These are phyloP conservation scores for Pelodytes ibericus DNA, from an alignment of 2,797 vertebrate species.

Conservation along the genomic window DNA sequence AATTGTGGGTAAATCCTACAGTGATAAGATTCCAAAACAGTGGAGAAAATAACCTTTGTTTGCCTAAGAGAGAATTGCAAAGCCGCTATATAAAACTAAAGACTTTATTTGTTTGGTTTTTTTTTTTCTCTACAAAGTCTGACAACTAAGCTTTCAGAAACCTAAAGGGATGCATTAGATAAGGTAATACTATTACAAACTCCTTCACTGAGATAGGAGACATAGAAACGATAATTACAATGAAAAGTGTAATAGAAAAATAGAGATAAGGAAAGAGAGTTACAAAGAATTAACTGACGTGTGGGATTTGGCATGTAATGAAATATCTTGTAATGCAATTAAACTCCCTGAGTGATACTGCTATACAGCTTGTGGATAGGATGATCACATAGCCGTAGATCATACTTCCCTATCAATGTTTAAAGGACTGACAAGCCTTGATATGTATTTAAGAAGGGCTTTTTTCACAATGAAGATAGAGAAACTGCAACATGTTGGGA, in stretches of 20 bases:
- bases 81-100: slow-evolving; percentile 36
- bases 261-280: slow-evolving; percentile 43
- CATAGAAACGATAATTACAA: slow-evolving; percentile 42
- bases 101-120: slow-evolving; percentile 34
- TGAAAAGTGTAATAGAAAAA: slow-evolving; percentile 48
- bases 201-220: slow-evolving; percentile 33
- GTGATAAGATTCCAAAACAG: slow-evolving; percentile 40
- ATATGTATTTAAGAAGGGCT: slow-evolving; percentile 1
- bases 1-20: slow-evolving; percentile 40
- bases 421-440: neutral
- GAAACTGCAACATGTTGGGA: neutral
- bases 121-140: slow-evolving; percentile 13
- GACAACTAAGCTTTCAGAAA: slow-evolving; percentile 42
- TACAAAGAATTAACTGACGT: slow-evolving; percentile 52
- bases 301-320: slow-evolving; percentile 45
- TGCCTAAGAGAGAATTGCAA: slow-evolving; percentile 37
- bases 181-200: slow-evolving; percentile 52
- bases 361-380: slow-evolving; percentile 14
- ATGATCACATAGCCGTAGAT: neutral
- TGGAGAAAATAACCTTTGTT: slow-evolving; percentile 11
- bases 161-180: slow-evolving; percentile 46
- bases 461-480: too few relatives aligned
- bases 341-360: slow-evolving; percentile 39
- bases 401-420: slow-evolving; percentile 10
- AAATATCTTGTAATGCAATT: slow-evolving; percentile 53